phyloP scores from a whole-genome alignment of 2,113 vertebrate species.

The Miniopterus natalensis region DNA sequence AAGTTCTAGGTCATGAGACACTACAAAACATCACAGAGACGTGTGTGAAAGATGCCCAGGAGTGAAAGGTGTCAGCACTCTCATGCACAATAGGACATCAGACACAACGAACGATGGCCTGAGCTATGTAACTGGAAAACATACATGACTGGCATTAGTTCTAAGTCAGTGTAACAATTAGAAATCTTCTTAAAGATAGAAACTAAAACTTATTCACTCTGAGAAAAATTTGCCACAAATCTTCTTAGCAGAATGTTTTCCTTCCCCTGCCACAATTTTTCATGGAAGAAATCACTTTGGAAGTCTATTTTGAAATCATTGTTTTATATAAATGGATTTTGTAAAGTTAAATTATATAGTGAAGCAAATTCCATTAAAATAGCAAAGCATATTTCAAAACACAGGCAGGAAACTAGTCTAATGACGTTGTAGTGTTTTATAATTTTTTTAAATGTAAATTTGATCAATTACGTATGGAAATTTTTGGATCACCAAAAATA shows the following conservation, averaged over 20 bases:
- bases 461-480: background rate
- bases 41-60: background rate
- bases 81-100: no score
- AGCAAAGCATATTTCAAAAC: background rate
- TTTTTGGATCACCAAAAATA: background rate
- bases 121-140: background rate
- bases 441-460: background rate
- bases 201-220: background rate
- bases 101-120: background rate
- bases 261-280: background rate
- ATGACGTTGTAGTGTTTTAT: background rate
- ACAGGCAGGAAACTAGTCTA: background rate
- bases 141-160: background rate
- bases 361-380: background rate
- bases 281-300: background rate
- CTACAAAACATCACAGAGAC: background rate
- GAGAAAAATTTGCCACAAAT: background rate
- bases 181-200: background rate
- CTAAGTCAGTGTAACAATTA: background rate
- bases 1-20: background rate
- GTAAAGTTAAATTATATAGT: background rate
- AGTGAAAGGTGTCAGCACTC: background rate
- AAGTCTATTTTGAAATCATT: constrained; percentile 1
- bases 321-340: background rate
- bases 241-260: background rate